A percentile compares a stretch with the other conserved stretches of the same genome.
Evolutionary conservation across 2,888 invertebrate species (phyloP).

Genomic region (Zaprionus obscuricornis): DNA sequence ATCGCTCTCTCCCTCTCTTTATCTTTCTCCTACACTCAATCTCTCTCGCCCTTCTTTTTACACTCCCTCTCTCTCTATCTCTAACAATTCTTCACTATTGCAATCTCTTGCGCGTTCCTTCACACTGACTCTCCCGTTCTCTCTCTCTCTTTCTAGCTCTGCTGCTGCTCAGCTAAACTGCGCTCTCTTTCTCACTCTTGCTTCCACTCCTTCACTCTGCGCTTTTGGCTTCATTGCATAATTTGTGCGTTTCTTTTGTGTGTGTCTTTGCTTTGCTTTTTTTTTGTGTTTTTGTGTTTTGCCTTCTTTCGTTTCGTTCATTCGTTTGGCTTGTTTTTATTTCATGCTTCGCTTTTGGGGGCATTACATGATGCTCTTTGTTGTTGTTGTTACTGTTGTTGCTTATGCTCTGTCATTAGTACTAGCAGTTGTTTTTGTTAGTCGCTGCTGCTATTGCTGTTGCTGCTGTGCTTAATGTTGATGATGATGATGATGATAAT

Average conservation of each 20-base stretch:
- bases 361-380: slow-evolving; percentile 22
- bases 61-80: too few relatives aligned
- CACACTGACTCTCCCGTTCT: not conserved
- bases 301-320: not conserved
- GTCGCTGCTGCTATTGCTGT: too few relatives aligned
- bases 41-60: not conserved
- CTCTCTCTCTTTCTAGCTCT: not conserved
- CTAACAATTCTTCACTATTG: not conserved
- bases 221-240: not conserved
- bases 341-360: slow-evolving; percentile 35
- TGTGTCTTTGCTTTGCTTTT: slow-evolving; percentile 29
- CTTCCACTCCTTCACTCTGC: not conserved
- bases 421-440: too few relatives aligned
- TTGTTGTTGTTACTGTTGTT: not conserved
- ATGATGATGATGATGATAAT: slow-evolving; percentile 34
- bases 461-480: slow-evolving; percentile 19
- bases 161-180: not conserved
- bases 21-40: not conserved
- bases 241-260: slow-evolving; percentile 18
- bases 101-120: not conserved
- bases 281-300: not conserved
- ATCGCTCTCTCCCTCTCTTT: slow-evolving; percentile 4
- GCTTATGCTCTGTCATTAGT: slow-evolving; percentile 17
- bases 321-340: too few relatives aligned
- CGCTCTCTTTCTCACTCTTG: not conserved